Evolutionary conservation across 2,888 invertebrate species (phyloP).

Genomic region (Caenorhabditis sulstoni): DNA sequence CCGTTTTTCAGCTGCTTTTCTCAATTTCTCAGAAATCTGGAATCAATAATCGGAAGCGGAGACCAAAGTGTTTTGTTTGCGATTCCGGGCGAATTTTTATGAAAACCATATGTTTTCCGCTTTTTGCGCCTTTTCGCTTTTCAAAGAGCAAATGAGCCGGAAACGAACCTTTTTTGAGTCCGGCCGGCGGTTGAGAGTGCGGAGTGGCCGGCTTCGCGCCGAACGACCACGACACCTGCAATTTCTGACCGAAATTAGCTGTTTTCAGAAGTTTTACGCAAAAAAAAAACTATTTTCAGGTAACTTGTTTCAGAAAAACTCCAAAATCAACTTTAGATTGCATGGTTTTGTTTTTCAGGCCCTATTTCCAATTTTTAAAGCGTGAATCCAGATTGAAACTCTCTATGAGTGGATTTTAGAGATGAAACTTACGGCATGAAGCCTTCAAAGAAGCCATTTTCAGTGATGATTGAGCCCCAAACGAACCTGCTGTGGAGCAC

Average conservation of each 20-base stretch:
- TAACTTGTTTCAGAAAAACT: no score
- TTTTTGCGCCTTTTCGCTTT: neutral
- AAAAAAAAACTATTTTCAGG: no score
- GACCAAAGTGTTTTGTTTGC: neutral
- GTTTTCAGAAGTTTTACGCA: neutral
- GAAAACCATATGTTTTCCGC: constrained; percentile 34
- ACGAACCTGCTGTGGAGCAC: constrained; percentile 64
- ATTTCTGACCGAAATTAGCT: neutral
- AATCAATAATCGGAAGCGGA: constrained; percentile 21
- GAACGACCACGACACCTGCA: constrained; percentile 69
- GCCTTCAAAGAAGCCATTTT: neutral
- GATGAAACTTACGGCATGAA: neutral
- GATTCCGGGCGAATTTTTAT: no score
- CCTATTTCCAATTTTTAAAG: no score
- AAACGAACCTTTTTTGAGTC: constrained; percentile 44
- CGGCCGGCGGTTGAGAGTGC: constrained; percentile 65
- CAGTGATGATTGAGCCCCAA: neutral
- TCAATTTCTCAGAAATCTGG: constrained; percentile 26
- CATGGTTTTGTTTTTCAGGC: no score
- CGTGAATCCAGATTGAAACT: no score
- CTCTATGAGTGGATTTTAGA: no score
- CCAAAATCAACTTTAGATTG: no score
- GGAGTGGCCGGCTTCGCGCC: constrained; percentile 64
- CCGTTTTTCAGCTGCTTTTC: constrained; percentile 3
- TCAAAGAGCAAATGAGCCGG: constrained; percentile 32